Evolutionary conservation across 2,888 invertebrate genomes (phyloP), one percentile per base, ranked within the genome.

Genomic region (Drosophila multiciliata): DNA sequence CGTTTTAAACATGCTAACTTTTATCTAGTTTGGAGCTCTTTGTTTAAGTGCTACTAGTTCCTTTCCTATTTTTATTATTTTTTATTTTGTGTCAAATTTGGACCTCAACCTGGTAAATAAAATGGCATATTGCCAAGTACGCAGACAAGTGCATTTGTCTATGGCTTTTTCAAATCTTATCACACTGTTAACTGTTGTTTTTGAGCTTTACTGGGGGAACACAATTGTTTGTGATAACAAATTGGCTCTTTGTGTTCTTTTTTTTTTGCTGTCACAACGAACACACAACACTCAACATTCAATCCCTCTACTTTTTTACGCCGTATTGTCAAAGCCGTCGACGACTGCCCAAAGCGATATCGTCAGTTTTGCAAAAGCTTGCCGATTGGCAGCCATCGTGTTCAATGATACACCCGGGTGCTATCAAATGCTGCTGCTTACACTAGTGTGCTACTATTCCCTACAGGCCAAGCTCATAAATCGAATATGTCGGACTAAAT

Each of bases 141-240:
- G 53, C 70, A 63, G 67, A 64, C 84, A 81, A 82, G 84, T 87
- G 84, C 68, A 72, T 53, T 75, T 69, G 79, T 73, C 78, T 78
- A 54, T 64, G 64, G 52, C n/a, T 68, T 52, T 70, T 73, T 80
- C 70, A 83, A 83, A 83, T 83, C 83, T 83, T 83, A 83, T 83
- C 83, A 86, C 57, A 45, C 59, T 66, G 78, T 88, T 77, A 83
- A 77, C 83, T 88, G 83, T 83, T 83, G 83, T 86, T 88, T 86
- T 86, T 83, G 60, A 83, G 87, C 89, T 88, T 88, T 80, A 70
- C 54, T 74, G 69, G 83, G 69, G 8, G 75, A 69, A 66, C 45
- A 60, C 50, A 66, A 60, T 78, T 73, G 67, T 78, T 67, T 60
- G 33, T 60, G 83, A 83, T 83, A 83, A 87, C 71, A 83, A 76